Conservation (phyloP, 2,888 invertebrate genomes). For the Deroplatys truncata region DNA sequence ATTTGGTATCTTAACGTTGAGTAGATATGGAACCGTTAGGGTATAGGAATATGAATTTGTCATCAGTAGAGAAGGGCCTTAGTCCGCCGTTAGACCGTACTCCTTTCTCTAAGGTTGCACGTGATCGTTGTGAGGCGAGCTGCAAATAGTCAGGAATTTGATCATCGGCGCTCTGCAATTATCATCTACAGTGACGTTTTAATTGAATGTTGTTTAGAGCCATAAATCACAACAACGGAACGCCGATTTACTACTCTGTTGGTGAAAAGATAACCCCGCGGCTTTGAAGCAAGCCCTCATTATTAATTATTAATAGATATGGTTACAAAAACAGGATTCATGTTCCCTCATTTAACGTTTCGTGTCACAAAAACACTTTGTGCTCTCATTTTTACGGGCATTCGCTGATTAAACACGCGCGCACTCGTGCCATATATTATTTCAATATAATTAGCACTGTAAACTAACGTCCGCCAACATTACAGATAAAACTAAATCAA, state of each 20-base stretch:
- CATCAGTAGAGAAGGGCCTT: no score
- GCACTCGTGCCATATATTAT: no score
- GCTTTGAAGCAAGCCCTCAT: not conserved
- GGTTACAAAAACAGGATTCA: not conserved
- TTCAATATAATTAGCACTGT: not conserved
- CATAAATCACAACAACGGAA: not conserved
- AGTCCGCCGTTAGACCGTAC: no score
- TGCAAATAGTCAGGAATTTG: not conserved
- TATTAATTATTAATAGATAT: not conserved
- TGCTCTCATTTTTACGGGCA: no score
- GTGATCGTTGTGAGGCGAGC: no score
- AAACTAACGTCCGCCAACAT: not conserved
- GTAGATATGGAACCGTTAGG: no score
- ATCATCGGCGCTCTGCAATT: not conserved
- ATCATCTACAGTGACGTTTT: not conserved
- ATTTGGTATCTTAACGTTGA: no score
- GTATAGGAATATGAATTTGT: no score
- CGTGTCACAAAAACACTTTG: not conserved
- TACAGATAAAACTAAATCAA: not conserved
- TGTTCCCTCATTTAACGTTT: not conserved
- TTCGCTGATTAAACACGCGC: not conserved
- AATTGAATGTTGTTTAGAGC: not conserved
- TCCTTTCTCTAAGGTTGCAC: no score
- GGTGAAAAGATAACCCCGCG: no score
- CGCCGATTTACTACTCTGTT: no score